Percentiles rank a stretch among this genome's conserved stretches.
phyloP scores from a whole-genome alignment of 53 echinoderm and acorn worm genomes.

The Antedon mediterranea region DNA sequence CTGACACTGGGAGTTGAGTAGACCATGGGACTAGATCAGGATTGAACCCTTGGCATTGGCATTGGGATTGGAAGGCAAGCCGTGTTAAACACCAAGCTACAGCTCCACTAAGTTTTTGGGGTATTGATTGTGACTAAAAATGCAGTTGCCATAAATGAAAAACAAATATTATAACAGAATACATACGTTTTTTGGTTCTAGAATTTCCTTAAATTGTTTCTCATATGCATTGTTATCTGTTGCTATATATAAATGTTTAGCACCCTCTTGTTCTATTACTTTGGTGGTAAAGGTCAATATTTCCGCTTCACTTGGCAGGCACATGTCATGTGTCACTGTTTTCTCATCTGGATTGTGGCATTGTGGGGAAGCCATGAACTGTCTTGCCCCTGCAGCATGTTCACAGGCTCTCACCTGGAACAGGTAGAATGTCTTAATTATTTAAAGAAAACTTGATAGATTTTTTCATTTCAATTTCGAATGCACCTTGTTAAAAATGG shows the following conservation, averaged over 20 bases:
- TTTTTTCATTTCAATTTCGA: too few relatives aligned
- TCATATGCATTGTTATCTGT: constrained; percentile 39
- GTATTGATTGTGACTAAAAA: too few relatives aligned
- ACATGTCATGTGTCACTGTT: constrained; percentile 31
- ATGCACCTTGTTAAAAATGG: too few relatives aligned
- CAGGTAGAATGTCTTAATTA: not conserved
- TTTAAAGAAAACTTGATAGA: too few relatives aligned
- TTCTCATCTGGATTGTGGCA: constrained; percentile 23
- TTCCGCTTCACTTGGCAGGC: constrained; percentile 29
- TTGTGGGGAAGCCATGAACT: constrained; percentile 66
- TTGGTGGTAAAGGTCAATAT: constrained; percentile 27
- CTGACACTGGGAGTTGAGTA: too few relatives aligned
- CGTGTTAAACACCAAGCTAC: too few relatives aligned
- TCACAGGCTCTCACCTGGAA: constrained; percentile 40
- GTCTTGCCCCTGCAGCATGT: constrained; percentile 7
- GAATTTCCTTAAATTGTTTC: constrained; percentile 19
- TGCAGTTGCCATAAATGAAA: too few relatives aligned
- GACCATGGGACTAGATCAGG: too few relatives aligned
- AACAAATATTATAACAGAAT: not conserved
- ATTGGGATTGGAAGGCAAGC: too few relatives aligned
- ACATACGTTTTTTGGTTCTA: constrained; percentile 12
- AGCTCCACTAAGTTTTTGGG: too few relatives aligned
- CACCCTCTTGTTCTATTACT: constrained; percentile 26
- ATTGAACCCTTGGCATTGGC: too few relatives aligned
- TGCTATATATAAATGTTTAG: constrained; percentile 60